Evolutionary conservation across 1,140 invertebrate species (phyloP).

Genomic region (Cepaea nemoralis): DNA sequence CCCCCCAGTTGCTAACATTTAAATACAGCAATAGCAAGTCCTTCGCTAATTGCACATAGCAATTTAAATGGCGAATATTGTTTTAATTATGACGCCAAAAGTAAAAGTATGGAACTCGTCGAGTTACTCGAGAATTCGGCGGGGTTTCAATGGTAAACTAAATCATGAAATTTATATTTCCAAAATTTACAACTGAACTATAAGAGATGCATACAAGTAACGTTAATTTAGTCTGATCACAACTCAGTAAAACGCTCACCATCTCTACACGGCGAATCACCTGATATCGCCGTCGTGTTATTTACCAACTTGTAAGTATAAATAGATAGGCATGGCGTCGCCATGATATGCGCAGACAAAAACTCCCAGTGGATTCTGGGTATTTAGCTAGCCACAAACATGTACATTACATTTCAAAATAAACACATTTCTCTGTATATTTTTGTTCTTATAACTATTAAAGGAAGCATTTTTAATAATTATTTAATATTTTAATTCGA

Average conservation of each 20-base stretch:
- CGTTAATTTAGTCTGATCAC: not conserved
- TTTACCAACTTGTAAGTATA: constrained; percentile 17
- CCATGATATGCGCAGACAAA: constrained; percentile 37
- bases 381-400: too few species aligned
- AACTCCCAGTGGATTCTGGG: constrained; percentile 22
- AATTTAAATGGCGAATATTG: not conserved
- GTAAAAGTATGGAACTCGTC: not conserved
- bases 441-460: too few species aligned
- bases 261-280: constrained; percentile 13
- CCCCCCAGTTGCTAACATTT: too few species aligned
- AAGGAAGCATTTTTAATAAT: too few species aligned
- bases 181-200: not conserved
- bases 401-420: too few species aligned
- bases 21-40: too few species aligned
- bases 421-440: too few species aligned
- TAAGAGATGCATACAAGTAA: not conserved
- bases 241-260: not conserved
- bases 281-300: constrained; percentile 25
- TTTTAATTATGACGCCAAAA: not conserved
- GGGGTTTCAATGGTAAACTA: too few species aligned
- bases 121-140: not conserved
- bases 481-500: too few species aligned
- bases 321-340: constrained; percentile 37
- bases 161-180: not conserved
- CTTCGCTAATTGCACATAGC: too few species aligned